These are phyloP conservation scores for Cyphomyrus discorhynchus DNA, from an alignment of 2,113 vertebrate genomes.

Conservation along the genomic window DNA sequence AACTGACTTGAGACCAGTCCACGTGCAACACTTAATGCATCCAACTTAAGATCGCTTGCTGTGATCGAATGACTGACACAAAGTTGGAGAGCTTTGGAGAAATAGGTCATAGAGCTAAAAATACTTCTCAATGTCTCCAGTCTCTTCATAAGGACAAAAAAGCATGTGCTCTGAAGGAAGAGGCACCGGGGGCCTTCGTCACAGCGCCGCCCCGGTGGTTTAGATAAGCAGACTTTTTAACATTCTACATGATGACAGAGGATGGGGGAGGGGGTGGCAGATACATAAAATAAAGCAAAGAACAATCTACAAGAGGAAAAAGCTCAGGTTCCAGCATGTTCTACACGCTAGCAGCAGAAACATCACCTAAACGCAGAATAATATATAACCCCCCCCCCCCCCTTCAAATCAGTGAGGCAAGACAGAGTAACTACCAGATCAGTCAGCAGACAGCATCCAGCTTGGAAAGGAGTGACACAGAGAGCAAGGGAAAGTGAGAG, in stretches of 20 bases:
- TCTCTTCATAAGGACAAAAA: conserved; percentile 38
- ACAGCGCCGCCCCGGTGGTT: conserved; percentile 44
- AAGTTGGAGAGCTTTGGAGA: conserved; percentile 66
- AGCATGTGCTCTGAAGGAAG: conserved; percentile 40
- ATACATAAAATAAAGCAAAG: conserved; percentile 7
- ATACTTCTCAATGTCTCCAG: conserved; percentile 59
- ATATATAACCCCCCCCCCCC: conserved; percentile 60
- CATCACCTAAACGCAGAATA: conserved; percentile 44
- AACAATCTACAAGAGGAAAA: conserved; percentile 20
- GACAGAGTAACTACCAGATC: conserved; percentile 55
- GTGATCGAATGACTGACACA: conserved; percentile 56
- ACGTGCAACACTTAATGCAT: conserved; percentile 40
- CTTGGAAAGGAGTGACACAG: conserved; percentile 12
- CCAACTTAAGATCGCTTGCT: conserved; percentile 45
- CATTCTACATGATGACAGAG: conserved; percentile 9
- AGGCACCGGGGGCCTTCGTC: conserved; percentile 38
- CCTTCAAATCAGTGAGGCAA: conserved; percentile 59
- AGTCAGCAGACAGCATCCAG: conserved; percentile 41
- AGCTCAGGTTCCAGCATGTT: conserved; percentile 13
- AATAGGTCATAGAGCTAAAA: conserved; percentile 74
- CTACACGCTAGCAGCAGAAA: conserved; percentile 44
- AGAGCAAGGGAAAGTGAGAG: background rate
- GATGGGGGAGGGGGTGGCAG: conserved; percentile 22
- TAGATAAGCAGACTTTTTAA: conserved; percentile 31
- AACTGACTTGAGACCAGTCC: conserved; percentile 26